Evolutionary conservation across 2,888 invertebrate genomes (phyloP).

Genomic region (Dryadula phaetusa): DNA sequence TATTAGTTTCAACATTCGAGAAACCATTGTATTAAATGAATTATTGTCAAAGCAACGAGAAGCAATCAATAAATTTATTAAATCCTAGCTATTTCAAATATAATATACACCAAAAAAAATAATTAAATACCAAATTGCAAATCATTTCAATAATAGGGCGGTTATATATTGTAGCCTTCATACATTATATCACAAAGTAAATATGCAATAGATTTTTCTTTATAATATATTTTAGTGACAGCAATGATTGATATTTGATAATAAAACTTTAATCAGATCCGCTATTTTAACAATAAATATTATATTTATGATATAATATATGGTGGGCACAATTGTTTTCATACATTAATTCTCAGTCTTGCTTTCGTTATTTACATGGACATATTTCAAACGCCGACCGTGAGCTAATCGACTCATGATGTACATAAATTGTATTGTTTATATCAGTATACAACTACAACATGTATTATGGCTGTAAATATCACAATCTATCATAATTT

Average conservation of each 20-base stretch:
- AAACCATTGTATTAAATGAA: slow-evolving; percentile 51
- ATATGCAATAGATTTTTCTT: neutral
- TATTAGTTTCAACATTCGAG: slow-evolving; percentile 26
- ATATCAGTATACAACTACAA: slow-evolving; percentile 34
- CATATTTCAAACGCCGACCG: slow-evolving; percentile 49
- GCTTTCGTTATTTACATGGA: slow-evolving; percentile 78
- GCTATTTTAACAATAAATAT: neutral
- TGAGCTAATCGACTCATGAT: slow-evolving; percentile 24
- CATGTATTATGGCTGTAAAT: slow-evolving; percentile 39
- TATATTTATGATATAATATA: slow-evolving; percentile 32
- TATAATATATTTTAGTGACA: neutral
- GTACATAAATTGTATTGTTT: slow-evolving; percentile 41
- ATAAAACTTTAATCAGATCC: neutral
- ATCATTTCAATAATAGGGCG: slow-evolving; percentile 40
- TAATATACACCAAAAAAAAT: slow-evolving; percentile 28
- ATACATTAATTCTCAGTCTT: slow-evolving; percentile 65
- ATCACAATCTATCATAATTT: slow-evolving; percentile 41
- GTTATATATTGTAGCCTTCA: slow-evolving; percentile 25
- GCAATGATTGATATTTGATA: neutral
- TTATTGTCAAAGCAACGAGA: slow-evolving; percentile 61
- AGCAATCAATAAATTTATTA: slow-evolving; percentile 46
- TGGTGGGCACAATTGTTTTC: slow-evolving; percentile 32
- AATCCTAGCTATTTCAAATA: slow-evolving; percentile 40
- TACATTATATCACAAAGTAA: slow-evolving; percentile 34
- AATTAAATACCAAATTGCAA: slow-evolving; percentile 39